Evolutionary conservation across 23 tunicate species (phyloP).

Genomic region (Trididemnum nubilum): DNA sequence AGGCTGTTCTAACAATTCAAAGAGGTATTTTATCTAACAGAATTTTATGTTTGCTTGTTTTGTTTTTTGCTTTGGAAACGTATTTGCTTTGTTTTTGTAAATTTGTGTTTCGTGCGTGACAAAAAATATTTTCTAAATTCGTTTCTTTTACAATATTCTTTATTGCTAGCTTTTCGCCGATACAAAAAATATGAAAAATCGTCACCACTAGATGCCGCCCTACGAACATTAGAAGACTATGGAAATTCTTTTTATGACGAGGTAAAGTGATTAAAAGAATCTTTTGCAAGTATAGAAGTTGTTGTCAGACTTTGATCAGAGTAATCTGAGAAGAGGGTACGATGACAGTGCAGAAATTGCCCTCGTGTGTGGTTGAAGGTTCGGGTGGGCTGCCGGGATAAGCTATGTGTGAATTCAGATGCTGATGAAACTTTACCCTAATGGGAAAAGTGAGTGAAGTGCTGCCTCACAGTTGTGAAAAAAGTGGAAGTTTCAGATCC

Average conservation of each 20-base stretch:
- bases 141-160: background rate
- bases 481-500: too few relatives aligned
- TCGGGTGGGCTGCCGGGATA: too few relatives aligned
- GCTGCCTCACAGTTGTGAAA: too few relatives aligned
- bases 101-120: conserved; percentile 4
- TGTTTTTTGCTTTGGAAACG: background rate
- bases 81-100: conserved; percentile 1
- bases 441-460: too few relatives aligned
- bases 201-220: conserved; percentile 10
- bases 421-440: too few relatives aligned
- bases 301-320: too few relatives aligned
- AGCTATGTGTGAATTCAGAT: too few relatives aligned
- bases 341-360: too few relatives aligned
- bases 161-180: conserved; percentile 12
- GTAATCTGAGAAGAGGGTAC: too few relatives aligned
- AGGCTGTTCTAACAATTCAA: conserved; percentile 62
- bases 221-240: conserved; percentile 31
- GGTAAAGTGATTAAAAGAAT: too few relatives aligned
- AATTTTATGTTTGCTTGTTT: background rate
- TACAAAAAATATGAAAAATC: background rate
- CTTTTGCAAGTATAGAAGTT: too few relatives aligned
- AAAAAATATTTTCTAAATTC: background rate
- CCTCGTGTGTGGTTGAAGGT: too few relatives aligned
- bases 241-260: conserved; percentile 44
- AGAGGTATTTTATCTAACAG: conserved; percentile 46